Base-by-base conservation (phyloP, 2,113 vertebrate species). In the Neolamprologus longior region DNA sequence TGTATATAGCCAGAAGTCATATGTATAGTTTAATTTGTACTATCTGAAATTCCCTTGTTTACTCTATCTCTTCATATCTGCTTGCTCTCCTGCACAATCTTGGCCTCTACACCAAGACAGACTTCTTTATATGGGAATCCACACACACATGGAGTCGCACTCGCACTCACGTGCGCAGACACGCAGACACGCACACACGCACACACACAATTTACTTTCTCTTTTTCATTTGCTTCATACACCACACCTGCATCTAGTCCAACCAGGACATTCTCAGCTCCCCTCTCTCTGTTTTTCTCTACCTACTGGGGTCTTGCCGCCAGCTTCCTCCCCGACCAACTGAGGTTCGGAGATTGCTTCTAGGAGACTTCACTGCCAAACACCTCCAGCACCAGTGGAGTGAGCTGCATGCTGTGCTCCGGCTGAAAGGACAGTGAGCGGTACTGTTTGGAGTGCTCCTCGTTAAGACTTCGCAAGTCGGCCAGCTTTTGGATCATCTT, bases 401-500 rank as follows among this genome's bases (percentile, higher is more conserved):
- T 99, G 96, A 99, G 99, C 96, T 98, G 97, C 97, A 96, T 98
- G 97, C 97, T 98, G 96, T 97, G 97, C 93, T 98, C 97, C 0
- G 98, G 98, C 95, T 97, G 97, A 95, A 99, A 98, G 94, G 98
- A 98, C 52, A 99, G 96, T 11, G 95, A 97, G 92, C 97, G 98
- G 96, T 99, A 99, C 96, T 99, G 98, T 92, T 97, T 97, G 92
- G 98, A 98, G 96, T 99, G 98, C 94, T 99, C 98, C 96, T 99
- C 98, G 2, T 98, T 99, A 42, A 99, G 97, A 97, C 98, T 99
- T 40, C 99, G 97, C 71, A 99, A 96, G 91, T 99, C 99, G 0
- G 98, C 98, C 88, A 99, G 95, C 91, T 99, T 99, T 96, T 99
- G 99, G 96, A 99, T 99, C 99, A 99, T 99, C 94, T 98, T 99